A percentile compares a stretch with the other conserved stretches of the same genome.
Conservation (phyloP, 1,140 invertebrate genomes). For the Ceratoteleas bidentatus region DNA sequence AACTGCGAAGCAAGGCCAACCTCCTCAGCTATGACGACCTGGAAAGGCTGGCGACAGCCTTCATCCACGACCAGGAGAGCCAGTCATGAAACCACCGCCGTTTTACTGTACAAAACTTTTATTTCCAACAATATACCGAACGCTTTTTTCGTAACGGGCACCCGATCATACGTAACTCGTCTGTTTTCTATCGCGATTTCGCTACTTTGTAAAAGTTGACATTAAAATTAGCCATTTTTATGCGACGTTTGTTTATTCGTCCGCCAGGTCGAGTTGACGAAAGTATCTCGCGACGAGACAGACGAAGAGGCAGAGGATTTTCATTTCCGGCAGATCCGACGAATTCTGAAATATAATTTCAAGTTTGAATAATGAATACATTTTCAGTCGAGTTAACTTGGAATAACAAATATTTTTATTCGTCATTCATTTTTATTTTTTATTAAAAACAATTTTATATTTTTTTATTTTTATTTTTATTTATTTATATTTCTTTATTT, state of each 20-base stretch:
- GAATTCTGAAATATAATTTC: conserved; percentile 78
- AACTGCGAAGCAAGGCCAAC: conserved; percentile 78
- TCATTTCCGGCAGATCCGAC: conserved; percentile 75
- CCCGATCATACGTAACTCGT: too few relatives aligned
- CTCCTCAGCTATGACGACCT: conserved; percentile 78
- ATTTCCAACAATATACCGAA: too few relatives aligned
- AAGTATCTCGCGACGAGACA: conserved; percentile 84
- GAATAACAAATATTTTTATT: not conserved
- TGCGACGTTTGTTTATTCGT: conserved; percentile 70
- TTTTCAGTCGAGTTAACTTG: not conserved
- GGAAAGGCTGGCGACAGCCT: conserved; percentile 79
- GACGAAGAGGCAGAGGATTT: conserved; percentile 83
- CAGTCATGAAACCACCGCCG: conserved; percentile 39
- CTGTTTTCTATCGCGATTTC: too few relatives aligned
- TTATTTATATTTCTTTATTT: too few relatives aligned
- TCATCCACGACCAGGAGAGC: conserved; percentile 79
- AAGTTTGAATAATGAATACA: not conserved
- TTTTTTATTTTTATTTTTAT: too few relatives aligned
- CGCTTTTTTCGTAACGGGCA: too few relatives aligned
- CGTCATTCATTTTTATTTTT: too few relatives aligned
- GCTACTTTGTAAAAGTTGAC: conserved; percentile 30
- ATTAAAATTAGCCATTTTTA: not conserved
- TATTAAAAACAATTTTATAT: too few relatives aligned
- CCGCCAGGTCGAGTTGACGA: conserved; percentile 84
- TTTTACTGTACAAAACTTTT: conserved; percentile 41